Evolutionary conservation across 2,113 vertebrate species (phyloP), one percentile per base, ranked within the genome.

Genomic region (Bos taurus): DNA sequence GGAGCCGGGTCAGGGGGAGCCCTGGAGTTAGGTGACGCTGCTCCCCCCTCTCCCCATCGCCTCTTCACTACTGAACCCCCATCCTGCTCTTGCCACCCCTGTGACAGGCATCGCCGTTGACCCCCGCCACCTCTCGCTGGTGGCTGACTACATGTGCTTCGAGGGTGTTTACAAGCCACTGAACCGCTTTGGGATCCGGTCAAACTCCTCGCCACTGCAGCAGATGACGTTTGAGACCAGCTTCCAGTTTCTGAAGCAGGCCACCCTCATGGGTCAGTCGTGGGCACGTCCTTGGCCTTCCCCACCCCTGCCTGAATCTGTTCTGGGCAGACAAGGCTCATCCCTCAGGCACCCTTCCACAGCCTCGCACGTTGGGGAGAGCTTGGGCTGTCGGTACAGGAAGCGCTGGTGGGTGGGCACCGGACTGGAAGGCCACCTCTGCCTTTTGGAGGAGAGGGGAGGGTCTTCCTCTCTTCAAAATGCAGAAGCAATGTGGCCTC

Each of bases 201-300:
- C 99, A 85, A 99, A 98, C 98, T 99, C 99, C 28, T 99, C 99
- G 3, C 99, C 99, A 14, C 99, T 99, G 97, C 99, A 99, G 97
- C 99, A 99, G 99, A 99, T 99, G 99, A 99, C 99, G 0, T 99
- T 99, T 82, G 99, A 99, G 98, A 99, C 99, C 95, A 99, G 99
- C 98, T 99, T 99, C 98, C 99, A 99, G 86, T 99, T 99, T 97
- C 97, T 99, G 91, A 99, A 99, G 98, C 99, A 99, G 84, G 99
- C 99, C 28, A 99, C 99, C 8, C 99, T 99, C 99, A 98, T 99
- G 97, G 99, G 99, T 99, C 98, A 98, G 92, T 97, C 1, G 30
- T 97, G 52, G 36, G 17, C 62, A 16, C 25, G 6, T n/a, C 62
- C 14, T 13, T 7, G 60, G 84, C 46, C 57, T 57, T n/a, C 30